Evolutionary conservation across 2,113 vertebrate species (phyloP), one percentile per base, ranked within the genome.

Genomic region (Leiothrix lutea): DNA sequence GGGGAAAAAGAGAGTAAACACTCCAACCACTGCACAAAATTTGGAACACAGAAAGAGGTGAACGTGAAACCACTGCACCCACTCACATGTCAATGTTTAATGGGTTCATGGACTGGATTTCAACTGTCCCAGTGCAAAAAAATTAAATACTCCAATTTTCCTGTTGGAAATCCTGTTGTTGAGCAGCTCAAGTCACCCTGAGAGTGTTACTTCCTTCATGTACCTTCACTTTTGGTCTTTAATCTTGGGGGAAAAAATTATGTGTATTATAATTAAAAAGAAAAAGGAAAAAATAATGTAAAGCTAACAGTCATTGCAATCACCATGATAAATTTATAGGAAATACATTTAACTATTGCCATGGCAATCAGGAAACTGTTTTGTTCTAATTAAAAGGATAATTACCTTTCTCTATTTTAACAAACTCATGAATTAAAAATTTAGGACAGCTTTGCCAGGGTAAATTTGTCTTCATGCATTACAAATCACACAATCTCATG

Each of bases 381-480:
- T 88, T 91, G 62, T 92, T 92, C 26, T 92, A 88, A 95, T 95
- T 95, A 92, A 95, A 87, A 95, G 62, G 78, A 75, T 84, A 94
- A 97, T 95, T 94, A 91, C 58, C 84, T 95, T 95, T 85, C 66
- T 50, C 78, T 84, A 69, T 83, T 92, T 95, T 96, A 95, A 79
- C 80, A 90, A 89, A 91, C 53, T 94, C 70, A 87, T 77, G 18
- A 97, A 95, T 97, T 94, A 94, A 90, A 90, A 95, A 80, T 89
- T 75, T 80, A 88, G 74, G 84, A 42, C 38, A 65, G 78, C 74
- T 89, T 92, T 85, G 29, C 42, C 78, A 77, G 74, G 36, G 57
- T 66, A 89, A 73, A 95, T 95, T 82, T 61, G 73, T 91, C 88
- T 90, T 54, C 81, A 73, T 77, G 11, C 35, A 73, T 73, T 87